Evolutionary conservation across 2,888 invertebrate species (phyloP), one percentile per base, ranked within the genome.

Genomic region (Drosophila mercatorum): DNA sequence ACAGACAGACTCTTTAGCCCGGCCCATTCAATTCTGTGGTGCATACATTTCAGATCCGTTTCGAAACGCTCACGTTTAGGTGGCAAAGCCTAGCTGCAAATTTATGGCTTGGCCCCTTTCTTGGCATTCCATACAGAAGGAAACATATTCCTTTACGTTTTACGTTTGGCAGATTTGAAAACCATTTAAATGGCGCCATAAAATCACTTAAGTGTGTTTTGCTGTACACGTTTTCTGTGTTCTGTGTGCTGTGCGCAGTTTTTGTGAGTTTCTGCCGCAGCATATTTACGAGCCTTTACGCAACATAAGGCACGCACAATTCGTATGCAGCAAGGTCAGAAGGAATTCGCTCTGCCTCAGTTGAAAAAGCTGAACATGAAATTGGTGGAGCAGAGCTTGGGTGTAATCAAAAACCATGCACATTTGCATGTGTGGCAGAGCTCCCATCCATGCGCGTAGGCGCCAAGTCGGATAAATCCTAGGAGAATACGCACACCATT

Each of bases 181-280:
- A 74, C 72, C 84, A 84, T 84, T 84, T 81, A 75, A 86, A 86
- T 80, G 76, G 71, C 63, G 72, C 77, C 83, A 80, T 87, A 80
- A 81, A 84, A 86, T 83, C 80, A 83, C 75, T 83, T 86, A 83
- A 78, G 81, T 86, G 84, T 86, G 51, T 78, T 81, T 75, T 70
- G 46, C 62, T 75, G 67, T 71, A 68, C 70, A 72, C 64, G 59
- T 55, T 26, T 58, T 52, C 17, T 38, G 59, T 55, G 2, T 14
- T 38, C n/a, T 41, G 14, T 40, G 5, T 12, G 22, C 22, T 44
- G 44, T 44, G 10, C 2, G 11, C 43, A 11, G 44, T 5, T 53
- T 44, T 59, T 43, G 40, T 41, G 46, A n/a, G 41, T 28, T 52
- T 70, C 66, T 60, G 58, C 66, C 63, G 75, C 68, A 56, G 68